A percentile compares a stretch with the other conserved stretches of the same genome.
phyloP scores from a whole-genome alignment of 2,888 invertebrate genomes.

The Deilephila porcellus region DNA sequence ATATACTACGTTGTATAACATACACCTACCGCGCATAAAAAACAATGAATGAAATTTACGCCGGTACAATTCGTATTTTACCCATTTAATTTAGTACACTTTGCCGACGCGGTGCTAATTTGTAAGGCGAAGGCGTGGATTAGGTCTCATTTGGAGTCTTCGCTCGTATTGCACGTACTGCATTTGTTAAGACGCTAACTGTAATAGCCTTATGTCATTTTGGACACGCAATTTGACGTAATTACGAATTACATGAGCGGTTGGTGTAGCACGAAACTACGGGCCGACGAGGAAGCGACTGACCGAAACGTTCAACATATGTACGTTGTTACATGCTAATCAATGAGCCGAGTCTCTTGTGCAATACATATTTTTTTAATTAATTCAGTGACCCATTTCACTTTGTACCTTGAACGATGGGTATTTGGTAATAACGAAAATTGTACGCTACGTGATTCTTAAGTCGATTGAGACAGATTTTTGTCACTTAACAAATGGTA shows the following conservation, averaged over 20 bases:
- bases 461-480: neutral
- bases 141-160: conserved; percentile 58
- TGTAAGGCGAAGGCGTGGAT: conserved; percentile 48
- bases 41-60: conserved; percentile 26
- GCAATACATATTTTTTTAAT: conserved; percentile 43
- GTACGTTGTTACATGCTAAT: conserved; percentile 64
- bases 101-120: conserved; percentile 42
- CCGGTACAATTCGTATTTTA: conserved; percentile 40
- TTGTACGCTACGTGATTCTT: conserved; percentile 9
- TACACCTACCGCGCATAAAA: conserved; percentile 42
- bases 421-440: conserved; percentile 26
- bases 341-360: conserved; percentile 63
- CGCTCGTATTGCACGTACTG: conserved; percentile 49
- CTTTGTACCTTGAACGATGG: conserved; percentile 16
- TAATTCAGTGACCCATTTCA: conserved; percentile 31
- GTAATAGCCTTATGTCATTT: conserved; percentile 79
- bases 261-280: conserved; percentile 55
- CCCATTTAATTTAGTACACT: conserved; percentile 42
- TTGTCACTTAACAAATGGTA: neutral
- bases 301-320: conserved; percentile 40
- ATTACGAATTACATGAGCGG: conserved; percentile 74
- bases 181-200: conserved; percentile 61
- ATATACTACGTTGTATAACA: neutral
- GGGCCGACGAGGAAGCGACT: conserved; percentile 56
- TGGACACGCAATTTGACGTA: conserved; percentile 79